Evolutionary conservation across 2,888 invertebrate species (phyloP).

Genomic region (Lepetodrilus schrolli): DNA sequence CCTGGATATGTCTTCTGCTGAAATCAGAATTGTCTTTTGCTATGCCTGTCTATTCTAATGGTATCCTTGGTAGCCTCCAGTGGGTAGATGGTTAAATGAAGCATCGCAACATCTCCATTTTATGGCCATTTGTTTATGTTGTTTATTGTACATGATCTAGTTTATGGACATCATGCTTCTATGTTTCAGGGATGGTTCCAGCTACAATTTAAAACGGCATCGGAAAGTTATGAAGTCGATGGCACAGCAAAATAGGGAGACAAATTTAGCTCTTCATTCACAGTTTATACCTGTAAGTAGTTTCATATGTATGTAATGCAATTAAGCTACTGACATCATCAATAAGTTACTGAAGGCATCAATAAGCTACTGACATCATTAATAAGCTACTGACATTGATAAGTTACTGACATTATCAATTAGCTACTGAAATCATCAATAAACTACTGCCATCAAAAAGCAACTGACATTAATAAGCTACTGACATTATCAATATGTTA

Average conservation of each 20-base stretch:
- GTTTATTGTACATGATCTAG: no score
- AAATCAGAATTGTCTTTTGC: no score
- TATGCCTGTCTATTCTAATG: no score
- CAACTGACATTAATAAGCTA: neutral
- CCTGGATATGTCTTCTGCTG: no score
- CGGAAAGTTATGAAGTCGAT: constrained; percentile 53
- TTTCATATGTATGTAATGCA: neutral
- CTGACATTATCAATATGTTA: neutral
- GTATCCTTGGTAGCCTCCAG: no score
- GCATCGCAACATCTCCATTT: no score
- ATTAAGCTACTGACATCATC: neutral
- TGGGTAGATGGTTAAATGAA: no score
- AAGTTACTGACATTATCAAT: neutral
- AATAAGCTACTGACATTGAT: neutral
- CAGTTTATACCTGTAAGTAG: constrained; percentile 66
- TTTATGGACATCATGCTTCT: no score
- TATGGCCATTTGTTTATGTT: no score
- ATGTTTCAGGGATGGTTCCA: constrained; percentile 23
- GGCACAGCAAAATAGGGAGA: constrained; percentile 60
- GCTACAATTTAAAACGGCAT: constrained; percentile 39
- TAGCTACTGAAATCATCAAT: no score
- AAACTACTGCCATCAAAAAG: neutral
- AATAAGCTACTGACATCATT: neutral
- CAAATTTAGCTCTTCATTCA: constrained; percentile 48
- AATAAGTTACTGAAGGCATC: neutral